Conservation (phyloP, 1,140 invertebrate species). For the Ylistrum balloti region DNA sequence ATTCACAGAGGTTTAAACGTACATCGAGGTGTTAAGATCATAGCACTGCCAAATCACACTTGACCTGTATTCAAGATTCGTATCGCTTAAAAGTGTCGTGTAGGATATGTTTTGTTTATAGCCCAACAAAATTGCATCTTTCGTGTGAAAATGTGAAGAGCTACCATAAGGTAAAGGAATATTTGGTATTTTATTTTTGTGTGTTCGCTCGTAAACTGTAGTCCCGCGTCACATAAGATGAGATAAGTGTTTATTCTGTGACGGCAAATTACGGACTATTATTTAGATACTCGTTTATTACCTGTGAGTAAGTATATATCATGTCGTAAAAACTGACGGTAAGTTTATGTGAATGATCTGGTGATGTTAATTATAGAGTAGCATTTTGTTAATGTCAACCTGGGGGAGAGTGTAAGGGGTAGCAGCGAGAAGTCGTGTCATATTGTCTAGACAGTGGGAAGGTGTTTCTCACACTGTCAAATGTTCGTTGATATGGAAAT, state of each 20-base stretch:
- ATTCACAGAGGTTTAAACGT: not conserved
- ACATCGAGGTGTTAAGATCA: not conserved
- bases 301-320: not conserved
- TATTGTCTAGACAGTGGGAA: not conserved
- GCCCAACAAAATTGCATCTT: not conserved
- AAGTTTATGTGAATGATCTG: not conserved
- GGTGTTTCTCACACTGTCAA: no score
- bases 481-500: no score
- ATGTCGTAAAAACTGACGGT: not conserved
- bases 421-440: not conserved
- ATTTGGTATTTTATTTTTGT: not conserved
- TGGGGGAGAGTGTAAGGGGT: no score
- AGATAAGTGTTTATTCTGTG: not conserved
- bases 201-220: constrained; percentile 9
- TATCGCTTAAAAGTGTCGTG: constrained; percentile 5
- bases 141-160: constrained; percentile 2
- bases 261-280: not conserved
- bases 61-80: not conserved
- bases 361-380: not conserved
- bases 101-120: constrained; percentile 1
- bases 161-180: not conserved
- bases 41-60: not conserved
- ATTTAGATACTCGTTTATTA: not conserved
- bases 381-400: no score
- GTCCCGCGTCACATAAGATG: not conserved